Base-by-base conservation (phyloP, 2,888 invertebrate genomes). In the Aleiodes alternator region DNA sequence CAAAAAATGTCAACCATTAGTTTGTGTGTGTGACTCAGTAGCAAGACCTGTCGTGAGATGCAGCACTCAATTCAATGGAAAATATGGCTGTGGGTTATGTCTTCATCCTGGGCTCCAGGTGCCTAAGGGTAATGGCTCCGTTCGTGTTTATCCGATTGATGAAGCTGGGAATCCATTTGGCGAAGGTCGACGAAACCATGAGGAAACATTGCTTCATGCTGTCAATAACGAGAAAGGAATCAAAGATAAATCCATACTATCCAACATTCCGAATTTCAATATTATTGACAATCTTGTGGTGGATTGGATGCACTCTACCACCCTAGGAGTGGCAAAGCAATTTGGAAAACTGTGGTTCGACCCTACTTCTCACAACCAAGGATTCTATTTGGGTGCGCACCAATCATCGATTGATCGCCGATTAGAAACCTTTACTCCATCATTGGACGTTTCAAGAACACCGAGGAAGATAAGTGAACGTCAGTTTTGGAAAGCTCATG, bases 11-110 rank as follows among this genome's bases (percentile, higher is more conserved):
- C 34, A 43, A 23, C 8, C 79, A 9, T 48, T 78, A 55, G 31
- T 68, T 3, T 75, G 74, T 9, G 53, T 81, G 34, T 76, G 77
- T 11, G 80, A 81, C 74, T 75, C 74, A 34, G 72, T 77, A 16
- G 80, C 71, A n/a, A 55, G 78, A 31, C 77, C 79, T 12, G 55
- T 71, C 5, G 70, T 80, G 6, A 29, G 77, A 61, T 61, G 53
- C 75, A 23, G 23, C 1, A 55, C 55, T 12, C 77, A 72, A 55
- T 80, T 76, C 43, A 79, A 79, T 50, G 80, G 79, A 0, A 61
- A 72, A 9, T 81, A 70, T 57, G 81, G 79, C 0, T 82, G 81
- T 69, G 77, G 75, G 7, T 75, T 78, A 68, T 82, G 80, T 43
- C 57, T 75, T 7, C 78, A 80, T 75, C 66, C 70, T 9, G 80